These are phyloP conservation scores for Drosophila ananassae DNA, from an alignment of 1,140 invertebrate genomes.

Conservation along the genomic window DNA sequence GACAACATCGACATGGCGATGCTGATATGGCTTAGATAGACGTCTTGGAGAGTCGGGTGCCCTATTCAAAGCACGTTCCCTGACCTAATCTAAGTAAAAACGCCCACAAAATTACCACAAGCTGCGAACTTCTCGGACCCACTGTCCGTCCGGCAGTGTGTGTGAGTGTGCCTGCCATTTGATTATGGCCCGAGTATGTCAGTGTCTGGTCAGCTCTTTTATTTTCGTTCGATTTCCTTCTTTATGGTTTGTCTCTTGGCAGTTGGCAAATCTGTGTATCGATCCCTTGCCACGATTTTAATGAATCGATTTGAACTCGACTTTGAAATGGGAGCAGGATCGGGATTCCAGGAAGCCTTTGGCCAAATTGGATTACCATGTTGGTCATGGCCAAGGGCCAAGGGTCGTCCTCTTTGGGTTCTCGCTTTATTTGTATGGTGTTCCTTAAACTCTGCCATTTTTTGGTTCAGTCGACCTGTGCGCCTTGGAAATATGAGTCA, in stretches of 20 bases:
- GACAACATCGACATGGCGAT: constrained; percentile 34
- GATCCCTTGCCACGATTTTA: constrained; percentile 62
- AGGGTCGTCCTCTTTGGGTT: constrained; percentile 9
- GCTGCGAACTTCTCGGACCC: constrained; percentile 68
- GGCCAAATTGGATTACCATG: constrained; percentile 75
- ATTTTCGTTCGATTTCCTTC: constrained; percentile 36
- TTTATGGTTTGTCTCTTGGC: constrained; percentile 38
- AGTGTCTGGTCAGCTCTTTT: constrained; percentile 49
- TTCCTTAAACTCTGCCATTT: constrained; percentile 11
- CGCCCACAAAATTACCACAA: constrained; percentile 84
- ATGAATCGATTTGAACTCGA: constrained; percentile 77
- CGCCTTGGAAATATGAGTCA: not conserved
- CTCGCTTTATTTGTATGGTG: not conserved
- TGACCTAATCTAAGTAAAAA: constrained; percentile 83
- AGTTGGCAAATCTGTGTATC: constrained; percentile 31
- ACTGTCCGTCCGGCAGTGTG: constrained; percentile 25
- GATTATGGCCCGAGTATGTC: constrained; percentile 45
- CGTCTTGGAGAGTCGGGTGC: constrained; percentile 45
- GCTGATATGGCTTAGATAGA: constrained; percentile 60
- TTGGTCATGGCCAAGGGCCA: constrained; percentile 44
- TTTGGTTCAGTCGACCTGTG: no score
- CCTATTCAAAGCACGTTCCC: constrained; percentile 81
- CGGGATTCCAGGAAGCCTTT: constrained; percentile 60
- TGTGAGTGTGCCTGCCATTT: constrained; percentile 27
- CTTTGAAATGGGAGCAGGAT: constrained; percentile 39